Conservation (phyloP, 2,797 vertebrate species). For the Hydrocynus forskahlii region DNA sequence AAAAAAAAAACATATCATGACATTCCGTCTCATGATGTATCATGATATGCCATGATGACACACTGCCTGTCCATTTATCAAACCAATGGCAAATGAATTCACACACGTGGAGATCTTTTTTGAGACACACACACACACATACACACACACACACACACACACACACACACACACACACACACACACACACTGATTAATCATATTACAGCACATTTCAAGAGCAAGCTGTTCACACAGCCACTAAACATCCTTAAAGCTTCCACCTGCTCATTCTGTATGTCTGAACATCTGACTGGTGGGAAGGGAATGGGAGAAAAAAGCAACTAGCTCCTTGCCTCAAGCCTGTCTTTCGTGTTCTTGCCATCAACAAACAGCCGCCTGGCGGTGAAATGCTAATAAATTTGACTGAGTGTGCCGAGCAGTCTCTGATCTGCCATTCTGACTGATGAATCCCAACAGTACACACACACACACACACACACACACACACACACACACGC, state of each 20-base stretch:
- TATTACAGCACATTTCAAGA: slow-evolving; percentile 8
- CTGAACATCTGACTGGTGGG: not conserved
- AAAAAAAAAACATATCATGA: too few relatives aligned
- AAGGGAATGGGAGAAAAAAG: not conserved
- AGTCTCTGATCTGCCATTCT: slow-evolving; percentile 74
- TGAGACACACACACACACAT: not conserved
- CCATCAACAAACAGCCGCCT: slow-evolving; percentile 63
- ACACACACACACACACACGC: not conserved
- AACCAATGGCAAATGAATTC: not conserved
- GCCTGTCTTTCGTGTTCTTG: slow-evolving; percentile 59
- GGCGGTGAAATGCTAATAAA: slow-evolving; percentile 71
- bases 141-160: too few relatives aligned
- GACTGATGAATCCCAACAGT: slow-evolving; percentile 71
- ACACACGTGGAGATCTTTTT: not conserved
- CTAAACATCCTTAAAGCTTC: slow-evolving; percentile 2
- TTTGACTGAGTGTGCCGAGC: slow-evolving; percentile 62
- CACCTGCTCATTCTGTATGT: slow-evolving; percentile 11
- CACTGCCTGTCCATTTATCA: not conserved
- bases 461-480: slow-evolving; percentile 64
- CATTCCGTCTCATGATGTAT: too few relatives aligned
- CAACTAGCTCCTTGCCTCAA: slow-evolving; percentile 37
- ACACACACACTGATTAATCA: too few relatives aligned
- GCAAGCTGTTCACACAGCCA: not conserved
- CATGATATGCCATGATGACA: too few relatives aligned
- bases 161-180: too few relatives aligned